Conservation (phyloP, 2,888 invertebrate species). For the Thera britannica region DNA sequence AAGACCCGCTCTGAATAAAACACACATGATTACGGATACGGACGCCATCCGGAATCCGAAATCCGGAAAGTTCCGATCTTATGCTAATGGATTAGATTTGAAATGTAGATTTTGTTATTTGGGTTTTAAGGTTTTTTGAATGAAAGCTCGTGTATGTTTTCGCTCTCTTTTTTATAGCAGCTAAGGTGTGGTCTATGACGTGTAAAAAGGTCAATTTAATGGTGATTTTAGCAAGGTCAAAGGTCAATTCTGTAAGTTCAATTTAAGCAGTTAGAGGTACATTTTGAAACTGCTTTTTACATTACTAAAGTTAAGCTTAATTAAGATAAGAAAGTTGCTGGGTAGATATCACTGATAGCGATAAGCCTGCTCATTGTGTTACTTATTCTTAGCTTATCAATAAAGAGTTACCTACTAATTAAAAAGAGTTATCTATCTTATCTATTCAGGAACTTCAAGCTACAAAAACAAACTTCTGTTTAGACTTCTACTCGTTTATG, state of each 20-base stretch:
- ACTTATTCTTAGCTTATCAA: no score
- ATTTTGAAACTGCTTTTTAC: no score
- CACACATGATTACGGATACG: conserved; percentile 39
- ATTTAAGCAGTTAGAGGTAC: no score
- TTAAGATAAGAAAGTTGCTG: no score
- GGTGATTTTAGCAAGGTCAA: not conserved
- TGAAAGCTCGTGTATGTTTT: not conserved
- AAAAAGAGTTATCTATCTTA: no score
- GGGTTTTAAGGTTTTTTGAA: conserved; percentile 30
- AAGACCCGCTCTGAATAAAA: conserved; percentile 62
- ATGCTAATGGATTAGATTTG: conserved; percentile 36
- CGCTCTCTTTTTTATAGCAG: not conserved
- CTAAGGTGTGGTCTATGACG: not conserved
- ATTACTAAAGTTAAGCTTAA: no score
- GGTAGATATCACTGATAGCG: no score
- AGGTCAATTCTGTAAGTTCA: not conserved
- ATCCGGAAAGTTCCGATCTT: conserved; percentile 29
- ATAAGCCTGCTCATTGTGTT: no score
- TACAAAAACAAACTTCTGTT: no score
- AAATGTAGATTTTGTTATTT: conserved; percentile 32
- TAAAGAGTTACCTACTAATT: no score
- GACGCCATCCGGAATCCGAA: conserved; percentile 38
- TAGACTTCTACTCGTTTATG: no score
- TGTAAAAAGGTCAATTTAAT: not conserved
- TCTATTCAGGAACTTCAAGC: no score